phyloP scores from a whole-genome alignment of 2,888 invertebrate genomes.

The Pherbina coryleti region DNA sequence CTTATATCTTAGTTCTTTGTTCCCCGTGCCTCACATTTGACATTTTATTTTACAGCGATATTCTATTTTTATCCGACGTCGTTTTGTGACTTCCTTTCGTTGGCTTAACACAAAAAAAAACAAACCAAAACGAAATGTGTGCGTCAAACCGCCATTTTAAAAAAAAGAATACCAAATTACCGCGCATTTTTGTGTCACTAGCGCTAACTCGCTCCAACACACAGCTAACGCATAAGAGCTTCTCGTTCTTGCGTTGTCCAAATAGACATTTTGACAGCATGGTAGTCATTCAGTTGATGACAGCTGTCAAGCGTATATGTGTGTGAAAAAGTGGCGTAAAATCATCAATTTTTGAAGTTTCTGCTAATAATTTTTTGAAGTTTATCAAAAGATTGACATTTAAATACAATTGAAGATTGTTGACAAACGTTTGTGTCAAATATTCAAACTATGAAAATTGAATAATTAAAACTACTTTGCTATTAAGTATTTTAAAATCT shows the following conservation, averaged over 20 bases:
- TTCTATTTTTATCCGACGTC: background rate
- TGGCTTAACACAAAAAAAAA: background rate
- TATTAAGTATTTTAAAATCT: slow-evolving; percentile 14
- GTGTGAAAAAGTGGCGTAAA: slow-evolving; percentile 36
- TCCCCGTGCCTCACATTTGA: background rate
- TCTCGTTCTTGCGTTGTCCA: slow-evolving; percentile 35
- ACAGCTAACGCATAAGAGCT: background rate
- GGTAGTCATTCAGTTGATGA: slow-evolving; percentile 48
- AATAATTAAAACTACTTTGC: slow-evolving; percentile 48
- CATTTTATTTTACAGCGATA: background rate
- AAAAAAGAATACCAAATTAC: slow-evolving; percentile 38
- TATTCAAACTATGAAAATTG: slow-evolving; percentile 29
- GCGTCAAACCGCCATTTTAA: slow-evolving; percentile 51
- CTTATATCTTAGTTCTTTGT: too few relatives aligned
- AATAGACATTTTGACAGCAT: slow-evolving; percentile 24
- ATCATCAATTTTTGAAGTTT: slow-evolving; percentile 49
- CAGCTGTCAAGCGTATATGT: slow-evolving; percentile 49
- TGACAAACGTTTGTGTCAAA: slow-evolving; percentile 44
- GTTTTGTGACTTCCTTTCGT: slow-evolving; percentile 2
- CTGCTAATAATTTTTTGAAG: slow-evolving; percentile 27
- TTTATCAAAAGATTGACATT: slow-evolving; percentile 50
- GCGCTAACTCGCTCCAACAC: slow-evolving; percentile 13
- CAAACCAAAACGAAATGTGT: background rate
- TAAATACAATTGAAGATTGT: slow-evolving; percentile 40
- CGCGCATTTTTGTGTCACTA: slow-evolving; percentile 43